Conservation (phyloP, 1,140 invertebrate species). For the Aethina tumida region DNA sequence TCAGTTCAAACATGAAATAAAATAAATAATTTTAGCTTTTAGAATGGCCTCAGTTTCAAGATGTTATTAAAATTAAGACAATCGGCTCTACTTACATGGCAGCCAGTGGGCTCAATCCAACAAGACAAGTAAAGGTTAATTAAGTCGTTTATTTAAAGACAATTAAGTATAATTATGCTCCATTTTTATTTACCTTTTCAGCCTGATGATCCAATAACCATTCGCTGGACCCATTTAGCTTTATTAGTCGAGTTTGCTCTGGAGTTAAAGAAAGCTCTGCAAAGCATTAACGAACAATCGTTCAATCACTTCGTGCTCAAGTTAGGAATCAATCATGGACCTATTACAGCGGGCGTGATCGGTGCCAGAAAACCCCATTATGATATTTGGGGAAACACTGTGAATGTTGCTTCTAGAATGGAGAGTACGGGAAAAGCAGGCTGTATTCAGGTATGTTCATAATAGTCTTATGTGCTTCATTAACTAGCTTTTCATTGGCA, state of each 20-base stretch:
- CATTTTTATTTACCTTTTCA: constrained; percentile 28
- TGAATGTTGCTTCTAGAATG: constrained; percentile 93
- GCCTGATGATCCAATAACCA: constrained; percentile 56
- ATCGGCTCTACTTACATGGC: constrained; percentile 98
- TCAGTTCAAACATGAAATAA: constrained; percentile 8
- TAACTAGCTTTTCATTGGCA: background rate
- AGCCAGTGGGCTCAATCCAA: constrained; percentile 78
- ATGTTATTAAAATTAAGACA: constrained; percentile 96
- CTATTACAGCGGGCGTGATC: constrained; percentile 90
- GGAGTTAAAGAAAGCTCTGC: constrained; percentile 78
- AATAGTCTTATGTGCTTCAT: constrained; percentile 1
- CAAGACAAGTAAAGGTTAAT: constrained; percentile 52
- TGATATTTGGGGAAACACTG: constrained; percentile 94
- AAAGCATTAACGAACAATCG: constrained; percentile 87
- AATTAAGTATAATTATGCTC: background rate
- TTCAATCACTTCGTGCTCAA: constrained; percentile 93
- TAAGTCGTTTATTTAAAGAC: background rate
- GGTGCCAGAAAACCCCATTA: constrained; percentile 91
- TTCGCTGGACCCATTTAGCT: constrained; percentile 75
- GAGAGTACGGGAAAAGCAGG: constrained; percentile 93
- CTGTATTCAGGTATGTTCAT: constrained; percentile 70
- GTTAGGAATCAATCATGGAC: constrained; percentile 93
- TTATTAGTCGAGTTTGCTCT: constrained; percentile 83
- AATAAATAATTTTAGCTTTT: constrained; percentile 55
- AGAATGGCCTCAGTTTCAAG: constrained; percentile 72